Conservation (phyloP, 2,797 vertebrate species). For the Coranthus polyacanthus region DNA sequence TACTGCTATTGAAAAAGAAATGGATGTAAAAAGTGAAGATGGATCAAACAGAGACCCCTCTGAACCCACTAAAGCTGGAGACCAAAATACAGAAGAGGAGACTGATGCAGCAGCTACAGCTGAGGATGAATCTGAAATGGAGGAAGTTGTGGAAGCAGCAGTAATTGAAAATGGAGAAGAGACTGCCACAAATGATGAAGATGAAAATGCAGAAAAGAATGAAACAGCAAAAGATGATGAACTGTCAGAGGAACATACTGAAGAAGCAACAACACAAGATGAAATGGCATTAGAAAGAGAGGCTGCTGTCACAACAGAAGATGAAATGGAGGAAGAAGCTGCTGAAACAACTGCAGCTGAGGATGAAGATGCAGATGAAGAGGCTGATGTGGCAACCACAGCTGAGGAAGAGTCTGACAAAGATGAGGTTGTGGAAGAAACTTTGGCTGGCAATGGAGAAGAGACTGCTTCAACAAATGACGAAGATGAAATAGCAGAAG, state of each 20-base stretch:
- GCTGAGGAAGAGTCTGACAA: slow-evolving; percentile 41
- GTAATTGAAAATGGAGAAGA: slow-evolving; percentile 8
- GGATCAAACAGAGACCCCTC: not conserved
- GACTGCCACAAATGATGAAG: not conserved
- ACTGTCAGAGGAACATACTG: not conserved
- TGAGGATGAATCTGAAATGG: slow-evolving; percentile 22
- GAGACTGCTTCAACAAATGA: not conserved
- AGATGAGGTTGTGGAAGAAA: slow-evolving; percentile 31
- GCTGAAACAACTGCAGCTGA: not conserved
- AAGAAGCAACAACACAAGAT: not conserved
- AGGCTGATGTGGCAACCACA: not conserved
- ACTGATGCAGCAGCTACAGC: slow-evolving; percentile 6
- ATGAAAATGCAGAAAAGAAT: slow-evolving; percentile 3
- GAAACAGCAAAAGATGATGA: not conserved
- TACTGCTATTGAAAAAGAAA: not conserved
- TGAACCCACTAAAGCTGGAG: not conserved
- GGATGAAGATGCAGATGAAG: slow-evolving; percentile 4
- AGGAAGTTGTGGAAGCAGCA: slow-evolving; percentile 2
- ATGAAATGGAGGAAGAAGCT: not conserved
- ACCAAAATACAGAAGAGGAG: not conserved
- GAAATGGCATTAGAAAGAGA: not conserved
- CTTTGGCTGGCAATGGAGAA: slow-evolving; percentile 2
- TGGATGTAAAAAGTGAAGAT: not conserved
- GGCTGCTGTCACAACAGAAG: not conserved
- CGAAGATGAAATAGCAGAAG: slow-evolving; percentile 22